Base-by-base conservation (phyloP, 2,113 vertebrate genomes). In the Cariama cristata region DNA sequence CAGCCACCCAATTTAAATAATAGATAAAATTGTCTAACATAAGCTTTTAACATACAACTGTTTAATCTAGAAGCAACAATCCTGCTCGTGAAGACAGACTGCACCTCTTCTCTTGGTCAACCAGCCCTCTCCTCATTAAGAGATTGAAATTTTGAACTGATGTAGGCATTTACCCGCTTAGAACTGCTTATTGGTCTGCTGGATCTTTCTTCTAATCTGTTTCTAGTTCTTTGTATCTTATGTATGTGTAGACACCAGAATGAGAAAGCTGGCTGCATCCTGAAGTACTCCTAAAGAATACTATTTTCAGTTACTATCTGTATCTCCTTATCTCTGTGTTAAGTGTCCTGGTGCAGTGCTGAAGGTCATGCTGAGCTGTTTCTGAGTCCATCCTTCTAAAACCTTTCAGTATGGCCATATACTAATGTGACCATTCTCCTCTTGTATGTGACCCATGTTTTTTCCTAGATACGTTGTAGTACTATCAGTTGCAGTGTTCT, bases 361-460 rank as follows among this genome's bases (percentile, higher is more conserved):
- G 52, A 59, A 33, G 49, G 27, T 87, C 7, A 1, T 3, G 8
- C 28, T 40, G 60, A 67, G 47, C 38, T 53, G 9, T 67, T 75
- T 38, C 56, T 5, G 0, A 40, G 15, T 59, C 32, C 6, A 7
- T 28, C 3, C 28, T 52, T 67, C 23, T n/a, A 13, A 83, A 75
- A 44, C 28, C 44, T 74, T 30, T 52, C 22, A 12, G 0, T 35
- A 14, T 28, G 52, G 45, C 33, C 45, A 2, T 24, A 2, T 23
- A 13, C 28, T 22, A 11, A 20, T 23, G 14, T 28, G 40, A 32
- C 23, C 40, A 1, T 50, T 66, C 35, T 88, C 16, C 67, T 55
- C 16, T 9, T 50, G 28, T 18, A 1, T 0, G 6, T 42, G 79
- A 55, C 14, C 22, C 1, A 0, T 42, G 22, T 76, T 80, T 63